Percentiles rank a stretch among this genome's conserved stretches.
Evolutionary conservation across 2,113 vertebrate species (phyloP).

Genomic region (Sardina pilchardus): DNA sequence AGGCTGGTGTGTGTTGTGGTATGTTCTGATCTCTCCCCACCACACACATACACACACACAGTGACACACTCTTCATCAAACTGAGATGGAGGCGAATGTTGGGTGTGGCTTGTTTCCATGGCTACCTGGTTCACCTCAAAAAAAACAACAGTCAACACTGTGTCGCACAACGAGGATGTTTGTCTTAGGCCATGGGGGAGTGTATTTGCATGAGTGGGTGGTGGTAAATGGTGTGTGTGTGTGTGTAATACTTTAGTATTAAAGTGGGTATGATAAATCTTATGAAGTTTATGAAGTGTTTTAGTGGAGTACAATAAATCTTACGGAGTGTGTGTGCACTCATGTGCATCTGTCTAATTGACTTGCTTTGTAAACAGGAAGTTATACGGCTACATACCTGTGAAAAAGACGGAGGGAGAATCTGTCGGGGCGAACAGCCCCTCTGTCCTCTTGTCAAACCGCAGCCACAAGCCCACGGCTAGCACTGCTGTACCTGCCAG

Average conservation of each 20-base stretch:
- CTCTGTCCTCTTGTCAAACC: constrained; percentile 86
- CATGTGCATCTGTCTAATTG: not conserved
- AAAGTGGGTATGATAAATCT: no score
- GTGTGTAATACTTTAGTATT: not conserved
- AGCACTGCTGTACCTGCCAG: constrained; percentile 89
- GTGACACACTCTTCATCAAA: constrained; percentile 18
- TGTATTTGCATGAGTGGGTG: not conserved
- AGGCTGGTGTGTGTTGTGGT: no score
- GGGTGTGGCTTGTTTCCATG: constrained; percentile 39
- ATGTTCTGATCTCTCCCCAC: not conserved
- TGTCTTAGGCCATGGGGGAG: not conserved
- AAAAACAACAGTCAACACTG: constrained; percentile 20
- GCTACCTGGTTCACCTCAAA: not conserved
- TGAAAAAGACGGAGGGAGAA: constrained; percentile 79
- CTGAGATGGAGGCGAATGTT: not conserved
- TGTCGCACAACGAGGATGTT: not conserved
- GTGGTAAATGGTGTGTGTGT: not conserved
- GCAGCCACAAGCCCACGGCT: constrained; percentile 90
- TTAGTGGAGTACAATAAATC: not conserved
- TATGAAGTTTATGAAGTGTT: no score
- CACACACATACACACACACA: constrained; percentile 29
- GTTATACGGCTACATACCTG: constrained; percentile 68
- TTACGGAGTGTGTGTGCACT: not conserved
- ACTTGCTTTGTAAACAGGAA: not conserved
- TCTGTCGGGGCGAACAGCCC: constrained; percentile 77